phyloP scores from a whole-genome alignment of 1,140 invertebrate genomes.

The Aphelinus certus region DNA sequence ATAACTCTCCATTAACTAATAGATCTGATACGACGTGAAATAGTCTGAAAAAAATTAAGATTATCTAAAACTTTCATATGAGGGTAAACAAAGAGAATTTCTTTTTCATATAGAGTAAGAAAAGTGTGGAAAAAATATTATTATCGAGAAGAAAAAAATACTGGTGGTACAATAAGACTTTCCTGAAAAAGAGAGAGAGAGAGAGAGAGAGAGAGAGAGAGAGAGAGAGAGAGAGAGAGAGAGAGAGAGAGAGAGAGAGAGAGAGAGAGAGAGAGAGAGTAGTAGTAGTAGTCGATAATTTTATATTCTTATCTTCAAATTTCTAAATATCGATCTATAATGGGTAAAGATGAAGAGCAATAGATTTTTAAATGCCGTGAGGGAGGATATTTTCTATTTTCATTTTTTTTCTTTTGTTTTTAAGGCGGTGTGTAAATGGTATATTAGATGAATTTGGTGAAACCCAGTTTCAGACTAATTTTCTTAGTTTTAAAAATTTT shows the following conservation, averaged over 20 bases:
- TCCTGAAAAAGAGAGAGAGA: background rate
- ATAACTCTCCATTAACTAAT: conserved; percentile 2
- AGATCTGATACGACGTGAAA: conserved; percentile 9
- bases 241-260: too few relatives aligned
- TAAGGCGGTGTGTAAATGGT: conserved; percentile 9
- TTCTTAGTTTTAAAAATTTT: conserved; percentile 28
- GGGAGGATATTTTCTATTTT: conserved; percentile 24
- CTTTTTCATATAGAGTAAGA: conserved; percentile 1
- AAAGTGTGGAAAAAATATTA: background rate
- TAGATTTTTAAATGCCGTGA: conserved; percentile 18
- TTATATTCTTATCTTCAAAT: background rate
- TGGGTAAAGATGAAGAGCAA: conserved; percentile 1
- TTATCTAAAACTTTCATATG: background rate
- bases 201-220: too few relatives aligned
- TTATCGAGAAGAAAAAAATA: background rate
- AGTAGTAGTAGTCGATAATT: background rate
- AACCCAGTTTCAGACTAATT: conserved; percentile 14
- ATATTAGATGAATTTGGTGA: conserved; percentile 16
- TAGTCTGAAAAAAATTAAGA: background rate
- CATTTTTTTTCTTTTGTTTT: conserved; percentile 8
- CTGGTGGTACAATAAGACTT: background rate
- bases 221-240: too few relatives aligned
- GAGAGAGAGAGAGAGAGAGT: too few relatives aligned
- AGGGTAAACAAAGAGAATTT: background rate
- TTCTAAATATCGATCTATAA: background rate